These are phyloP conservation scores for Lamellibrachia satsuma DNA, from an alignment of 2,888 invertebrate genomes.

Conservation along the genomic window DNA sequence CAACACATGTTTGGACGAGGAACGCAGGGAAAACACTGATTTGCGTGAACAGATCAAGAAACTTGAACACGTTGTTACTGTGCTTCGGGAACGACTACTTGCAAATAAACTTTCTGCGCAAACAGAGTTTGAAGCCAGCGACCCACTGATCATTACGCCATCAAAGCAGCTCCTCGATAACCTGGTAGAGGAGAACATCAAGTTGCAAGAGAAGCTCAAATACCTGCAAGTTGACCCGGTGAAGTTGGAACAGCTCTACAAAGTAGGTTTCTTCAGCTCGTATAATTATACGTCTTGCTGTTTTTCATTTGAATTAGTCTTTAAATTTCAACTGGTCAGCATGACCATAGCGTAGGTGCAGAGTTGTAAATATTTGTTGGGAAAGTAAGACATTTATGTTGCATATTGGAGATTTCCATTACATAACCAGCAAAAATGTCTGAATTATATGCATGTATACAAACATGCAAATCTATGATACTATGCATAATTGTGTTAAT, in stretches of 20 bases:
- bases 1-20: neutral
- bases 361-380: too few species aligned
- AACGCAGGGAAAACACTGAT: neutral
- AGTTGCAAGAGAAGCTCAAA: neutral
- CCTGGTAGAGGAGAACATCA: neutral
- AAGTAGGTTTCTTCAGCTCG: neutral
- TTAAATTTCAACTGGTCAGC: neutral
- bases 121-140: neutral
- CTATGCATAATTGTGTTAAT: neutral
- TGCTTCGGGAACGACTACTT: neutral
- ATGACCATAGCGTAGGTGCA: too few species aligned
- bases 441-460: neutral
- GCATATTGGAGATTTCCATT: too few species aligned
- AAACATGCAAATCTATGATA: neutral
- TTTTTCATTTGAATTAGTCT: neutral
- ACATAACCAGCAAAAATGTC: too few species aligned
- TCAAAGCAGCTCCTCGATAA: neutral
- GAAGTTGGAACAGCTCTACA: conserved; percentile 1
- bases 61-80: neutral
- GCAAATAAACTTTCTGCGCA: neutral
- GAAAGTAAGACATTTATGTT: too few species aligned
- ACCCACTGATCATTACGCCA: neutral
- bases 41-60: neutral
- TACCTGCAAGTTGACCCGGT: neutral
- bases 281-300: neutral